Conservation (phyloP, 2,113 vertebrate genomes). For the Daphoenositta chrysoptera region DNA sequence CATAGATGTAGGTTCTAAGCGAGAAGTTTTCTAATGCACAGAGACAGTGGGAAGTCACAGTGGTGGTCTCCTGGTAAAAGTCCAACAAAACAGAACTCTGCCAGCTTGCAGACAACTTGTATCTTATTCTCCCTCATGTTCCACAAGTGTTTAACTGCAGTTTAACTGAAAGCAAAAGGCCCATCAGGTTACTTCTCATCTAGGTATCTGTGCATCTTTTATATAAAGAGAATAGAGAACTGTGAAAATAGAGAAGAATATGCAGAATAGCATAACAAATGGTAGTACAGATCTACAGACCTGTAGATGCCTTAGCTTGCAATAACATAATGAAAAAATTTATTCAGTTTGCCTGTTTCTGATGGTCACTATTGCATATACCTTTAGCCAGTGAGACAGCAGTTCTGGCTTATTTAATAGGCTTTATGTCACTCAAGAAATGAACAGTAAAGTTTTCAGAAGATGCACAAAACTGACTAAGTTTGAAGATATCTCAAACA, state of each 20-base stretch:
- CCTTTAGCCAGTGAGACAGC: neutral
- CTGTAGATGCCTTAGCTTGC: neutral
- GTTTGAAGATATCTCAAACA: neutral
- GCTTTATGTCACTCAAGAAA: neutral
- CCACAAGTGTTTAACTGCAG: neutral
- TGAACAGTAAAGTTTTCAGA: neutral
- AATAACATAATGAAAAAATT: neutral
- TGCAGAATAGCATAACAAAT: neutral
- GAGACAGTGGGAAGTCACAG: neutral
- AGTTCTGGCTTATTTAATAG: neutral
- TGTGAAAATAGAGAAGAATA: neutral
- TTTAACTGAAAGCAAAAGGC: neutral
- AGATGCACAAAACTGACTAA: neutral
- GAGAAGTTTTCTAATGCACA: neutral
- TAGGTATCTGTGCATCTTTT: neutral
- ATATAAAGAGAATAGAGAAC: neutral
- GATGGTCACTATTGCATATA: neutral
- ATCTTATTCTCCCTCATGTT: neutral
- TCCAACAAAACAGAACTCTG: neutral
- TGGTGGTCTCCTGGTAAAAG: neutral
- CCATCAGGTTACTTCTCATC: neutral
- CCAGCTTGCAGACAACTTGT: neutral
- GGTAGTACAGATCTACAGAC: neutral
- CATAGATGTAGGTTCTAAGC: neutral
- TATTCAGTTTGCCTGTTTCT: neutral